Percentiles rank a stretch among this genome's conserved stretches.
Conservation (phyloP, 2,797 vertebrate genomes). For the Kryptolebias ocellatus region DNA sequence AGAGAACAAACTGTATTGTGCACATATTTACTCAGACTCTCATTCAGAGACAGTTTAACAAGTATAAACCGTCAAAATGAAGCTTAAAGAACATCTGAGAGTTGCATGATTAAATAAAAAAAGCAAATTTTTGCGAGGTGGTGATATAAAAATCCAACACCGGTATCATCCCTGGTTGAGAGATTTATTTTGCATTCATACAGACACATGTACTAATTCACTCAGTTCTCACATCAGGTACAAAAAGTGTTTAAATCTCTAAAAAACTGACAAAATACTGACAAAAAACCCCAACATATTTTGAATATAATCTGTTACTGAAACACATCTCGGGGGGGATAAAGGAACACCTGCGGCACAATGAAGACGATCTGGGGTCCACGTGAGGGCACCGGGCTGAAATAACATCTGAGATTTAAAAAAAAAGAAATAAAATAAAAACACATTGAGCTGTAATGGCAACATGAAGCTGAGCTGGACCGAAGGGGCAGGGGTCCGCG, state of each 20-base stretch:
- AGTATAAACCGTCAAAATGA: background rate
- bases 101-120: constrained; percentile 33
- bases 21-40: background rate
- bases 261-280: constrained; percentile 39
- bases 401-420: constrained; percentile 22
- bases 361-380: constrained; percentile 57
- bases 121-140: constrained; percentile 20
- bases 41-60: background rate
- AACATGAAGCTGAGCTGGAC: constrained; percentile 57
- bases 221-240: constrained; percentile 39
- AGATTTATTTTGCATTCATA: constrained; percentile 41
- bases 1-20: background rate
- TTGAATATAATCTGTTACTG: constrained; percentile 15
- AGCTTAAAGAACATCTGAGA: constrained; percentile 53
- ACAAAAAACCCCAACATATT: constrained; percentile 6
- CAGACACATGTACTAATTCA: constrained; percentile 21
- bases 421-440: background rate
- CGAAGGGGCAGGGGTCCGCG: constrained; percentile 48
- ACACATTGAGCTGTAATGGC: constrained; percentile 21
- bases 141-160: constrained; percentile 32
- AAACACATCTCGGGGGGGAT: constrained; percentile 12
- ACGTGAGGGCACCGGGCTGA: constrained; percentile 29
- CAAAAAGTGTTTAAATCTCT: constrained; percentile 32
- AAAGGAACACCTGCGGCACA: constrained; percentile 83
- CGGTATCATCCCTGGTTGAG: constrained; percentile 11